Conservation (phyloP, 2,113 vertebrate species). For the Chaetodon auriga region DNA sequence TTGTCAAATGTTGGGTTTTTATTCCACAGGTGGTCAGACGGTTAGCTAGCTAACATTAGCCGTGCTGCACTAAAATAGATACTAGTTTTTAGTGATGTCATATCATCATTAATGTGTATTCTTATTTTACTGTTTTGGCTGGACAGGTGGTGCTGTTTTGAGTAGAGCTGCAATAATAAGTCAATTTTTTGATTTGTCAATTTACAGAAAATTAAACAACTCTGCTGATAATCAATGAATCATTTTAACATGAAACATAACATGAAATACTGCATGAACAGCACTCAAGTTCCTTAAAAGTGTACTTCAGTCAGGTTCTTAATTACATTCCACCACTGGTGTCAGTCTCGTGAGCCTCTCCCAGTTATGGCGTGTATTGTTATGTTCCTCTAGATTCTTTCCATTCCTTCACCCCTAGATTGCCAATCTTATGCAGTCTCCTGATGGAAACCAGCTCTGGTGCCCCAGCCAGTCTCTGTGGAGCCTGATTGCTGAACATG, state of each 20-base stretch:
- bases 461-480: conserved; percentile 81
- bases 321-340: not conserved
- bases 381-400: not conserved
- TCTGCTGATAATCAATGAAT: not conserved
- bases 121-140: too few species aligned
- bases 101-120: too few species aligned
- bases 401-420: conserved; percentile 18
- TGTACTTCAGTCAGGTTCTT: too few species aligned
- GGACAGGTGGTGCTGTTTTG: not conserved
- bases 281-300: not conserved
- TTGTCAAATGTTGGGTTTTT: not conserved
- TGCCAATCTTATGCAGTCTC: conserved; percentile 56
- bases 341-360: not conserved
- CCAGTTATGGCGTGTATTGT: not conserved
- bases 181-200: not conserved
- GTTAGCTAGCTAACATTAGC: not conserved
- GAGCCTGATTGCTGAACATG: conserved; percentile 84
- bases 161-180: not conserved
- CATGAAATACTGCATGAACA: not conserved
- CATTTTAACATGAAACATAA: not conserved
- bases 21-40: not conserved
- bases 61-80: too few species aligned
- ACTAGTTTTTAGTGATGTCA: too few species aligned
- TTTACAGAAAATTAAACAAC: not conserved
- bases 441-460: conserved; percentile 64